These are phyloP conservation scores for Hirtodrosophila trivittata DNA, from an alignment of 2,888 invertebrate species.

Conservation along the genomic window DNA sequence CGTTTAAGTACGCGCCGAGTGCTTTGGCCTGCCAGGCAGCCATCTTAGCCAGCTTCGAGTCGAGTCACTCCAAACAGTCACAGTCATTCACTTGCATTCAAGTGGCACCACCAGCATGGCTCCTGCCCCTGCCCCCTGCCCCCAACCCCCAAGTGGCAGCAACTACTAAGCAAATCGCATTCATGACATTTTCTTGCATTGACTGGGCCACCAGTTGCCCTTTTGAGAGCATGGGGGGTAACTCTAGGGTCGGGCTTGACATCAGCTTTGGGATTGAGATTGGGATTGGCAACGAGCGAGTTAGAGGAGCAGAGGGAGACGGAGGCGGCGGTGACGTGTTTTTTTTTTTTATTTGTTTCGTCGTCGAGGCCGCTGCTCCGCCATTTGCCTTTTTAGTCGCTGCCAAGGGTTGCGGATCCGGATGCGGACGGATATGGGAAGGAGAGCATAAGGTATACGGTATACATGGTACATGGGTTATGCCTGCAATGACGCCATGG, in stretches of 20 bases:
- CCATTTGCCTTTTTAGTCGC: constrained; percentile 41
- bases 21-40: constrained; percentile 51
- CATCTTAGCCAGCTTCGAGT: constrained; percentile 65
- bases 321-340: not conserved
- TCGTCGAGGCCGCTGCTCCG: constrained; percentile 31
- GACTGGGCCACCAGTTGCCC: constrained; percentile 61
- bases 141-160: not conserved
- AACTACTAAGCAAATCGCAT: constrained; percentile 64
- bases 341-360: constrained; percentile 43
- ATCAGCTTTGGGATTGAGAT: constrained; percentile 25
- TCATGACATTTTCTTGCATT: constrained; percentile 78
- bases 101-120: constrained; percentile 36
- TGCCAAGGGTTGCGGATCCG: constrained; percentile 43
- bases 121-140: not conserved
- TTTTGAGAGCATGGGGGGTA: not conserved
- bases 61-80: constrained; percentile 61
- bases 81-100: constrained; percentile 77
- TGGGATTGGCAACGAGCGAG: constrained; percentile 17
- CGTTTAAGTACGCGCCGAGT: constrained; percentile 66
- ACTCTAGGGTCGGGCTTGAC: not conserved
- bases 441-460: not conserved
- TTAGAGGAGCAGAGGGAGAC: not conserved
- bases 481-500: too few species aligned
- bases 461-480: not conserved
- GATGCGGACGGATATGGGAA: not conserved